Conservation (phyloP, 1,140 invertebrate species). For the Pseudomyrmex cubaensis region DNA sequence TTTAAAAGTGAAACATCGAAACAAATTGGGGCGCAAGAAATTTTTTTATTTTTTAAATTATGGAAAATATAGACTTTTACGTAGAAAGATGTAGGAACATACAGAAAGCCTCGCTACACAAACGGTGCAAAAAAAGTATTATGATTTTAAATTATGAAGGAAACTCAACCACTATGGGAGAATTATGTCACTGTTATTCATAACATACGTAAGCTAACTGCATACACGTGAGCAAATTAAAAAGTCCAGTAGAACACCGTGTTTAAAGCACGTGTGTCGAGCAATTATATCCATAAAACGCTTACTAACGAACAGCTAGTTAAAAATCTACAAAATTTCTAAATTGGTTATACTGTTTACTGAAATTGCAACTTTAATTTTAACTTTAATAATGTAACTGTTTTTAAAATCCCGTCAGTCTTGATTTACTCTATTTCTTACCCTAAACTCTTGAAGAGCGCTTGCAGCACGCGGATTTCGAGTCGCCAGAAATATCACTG, state of each 20-base stretch:
- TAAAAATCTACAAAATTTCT: constrained; percentile 49
- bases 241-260: constrained; percentile 59
- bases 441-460: constrained; percentile 33
- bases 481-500: constrained; percentile 17
- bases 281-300: constrained; percentile 62
- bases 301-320: constrained; percentile 68
- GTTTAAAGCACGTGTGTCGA: constrained; percentile 67
- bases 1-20: too few species aligned
- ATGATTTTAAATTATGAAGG: constrained; percentile 57
- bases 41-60: constrained; percentile 32
- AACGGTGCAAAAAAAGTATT: constrained; percentile 31
- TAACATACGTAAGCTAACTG: constrained; percentile 53
- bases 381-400: constrained; percentile 11
- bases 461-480: not conserved
- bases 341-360: not conserved
- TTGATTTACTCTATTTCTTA: constrained; percentile 59
- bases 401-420: constrained; percentile 63
- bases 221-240: constrained; percentile 69
- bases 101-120: constrained; percentile 8
- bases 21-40: not conserved
- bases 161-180: constrained; percentile 42
- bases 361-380: constrained; percentile 40
- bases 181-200: constrained; percentile 70
- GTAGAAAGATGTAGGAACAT: not conserved
- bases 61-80: constrained; percentile 32